Evolutionary conservation across 2,797 vertebrate genomes (phyloP), one percentile per base, ranked within the genome.

Genomic region (Chelon labrosus): DNA sequence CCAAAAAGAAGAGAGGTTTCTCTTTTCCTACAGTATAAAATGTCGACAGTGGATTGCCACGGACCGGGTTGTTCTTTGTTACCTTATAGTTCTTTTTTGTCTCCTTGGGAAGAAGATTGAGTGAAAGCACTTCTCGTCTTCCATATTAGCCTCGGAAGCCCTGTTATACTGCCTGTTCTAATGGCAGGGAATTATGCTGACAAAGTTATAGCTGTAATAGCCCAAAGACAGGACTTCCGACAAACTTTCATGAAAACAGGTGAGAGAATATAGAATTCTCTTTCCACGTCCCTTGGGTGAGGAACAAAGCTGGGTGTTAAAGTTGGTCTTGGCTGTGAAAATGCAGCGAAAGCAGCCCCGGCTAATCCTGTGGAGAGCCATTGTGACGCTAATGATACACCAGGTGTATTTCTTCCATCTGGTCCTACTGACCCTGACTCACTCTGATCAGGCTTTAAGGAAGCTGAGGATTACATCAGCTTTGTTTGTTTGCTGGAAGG

Each of bases 381-480:
- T 79, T 46, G 82, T 60, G 60, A 77, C 55, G 41, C 85, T 89
- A 89, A 91, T 83, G 86, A 87, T 88, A 64, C 70, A 17, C 53
- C 16, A n/a, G 56, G 67, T 81, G 83, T 69, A 79, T 83, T 86
- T 74, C 60, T 35, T 55, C 54, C 17, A 47, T 70, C 79, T 80
- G 59, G 60, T 70, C 58, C 65, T 16, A 16, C 73, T 89, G 84
- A 91, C 85, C 85, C 76, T 54, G 70, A 70, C 71, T 73, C 1
- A 3, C 50, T 80, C 66, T 78, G 86, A 89, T 87, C 81, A 53
- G 70, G 77, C 79, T 72, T 77, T 51, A 19, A 79, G 80, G 81
- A 83, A 83, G 73, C 79, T 9, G 61, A 73, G 87, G 85, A 91
- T 92, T 91, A 91, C 81, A 80, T 82, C 77, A 70, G 86, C 80